Evolutionary conservation across 1,140 invertebrate species (phyloP).

Genomic region (Berghia stephanieae): DNA sequence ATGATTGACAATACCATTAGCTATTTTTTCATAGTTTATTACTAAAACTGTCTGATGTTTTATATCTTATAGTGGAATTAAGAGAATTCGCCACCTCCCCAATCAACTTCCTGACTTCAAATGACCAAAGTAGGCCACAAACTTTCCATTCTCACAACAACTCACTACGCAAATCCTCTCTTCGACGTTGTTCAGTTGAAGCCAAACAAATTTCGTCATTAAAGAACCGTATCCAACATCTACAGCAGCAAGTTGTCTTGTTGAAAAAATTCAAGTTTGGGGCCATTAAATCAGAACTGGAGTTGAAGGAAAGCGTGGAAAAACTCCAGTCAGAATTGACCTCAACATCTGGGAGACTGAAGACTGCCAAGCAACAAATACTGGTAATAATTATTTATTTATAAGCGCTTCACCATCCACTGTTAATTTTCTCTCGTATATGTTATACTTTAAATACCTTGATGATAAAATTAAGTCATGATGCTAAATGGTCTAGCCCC

Average conservation of each 20-base stretch:
- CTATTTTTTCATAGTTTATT: too few species aligned
- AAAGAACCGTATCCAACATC: slow-evolving; percentile 50
- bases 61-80: slow-evolving; percentile 36
- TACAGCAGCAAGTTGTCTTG: slow-evolving; percentile 53
- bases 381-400: too few species aligned
- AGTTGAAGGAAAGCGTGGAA: neutral
- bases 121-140: too few species aligned
- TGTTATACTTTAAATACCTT: too few species aligned
- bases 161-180: too few species aligned
- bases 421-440: too few species aligned
- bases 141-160: too few species aligned
- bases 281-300: slow-evolving; percentile 4
- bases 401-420: too few species aligned
- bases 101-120: slow-evolving; percentile 22
- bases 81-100: slow-evolving; percentile 56
- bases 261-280: slow-evolving; percentile 22
- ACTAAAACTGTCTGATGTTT: too few species aligned
- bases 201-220: slow-evolving; percentile 47
- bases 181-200: slow-evolving; percentile 10
- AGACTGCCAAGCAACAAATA: slow-evolving; percentile 21
- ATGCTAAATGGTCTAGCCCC: too few species aligned
- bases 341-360: slow-evolving; percentile 20
- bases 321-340: slow-evolving; percentile 12
- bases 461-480: too few species aligned
- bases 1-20: too few species aligned